Evolutionary conservation across 2,113 vertebrate species (phyloP).

Genomic region (Orcinus orca): DNA sequence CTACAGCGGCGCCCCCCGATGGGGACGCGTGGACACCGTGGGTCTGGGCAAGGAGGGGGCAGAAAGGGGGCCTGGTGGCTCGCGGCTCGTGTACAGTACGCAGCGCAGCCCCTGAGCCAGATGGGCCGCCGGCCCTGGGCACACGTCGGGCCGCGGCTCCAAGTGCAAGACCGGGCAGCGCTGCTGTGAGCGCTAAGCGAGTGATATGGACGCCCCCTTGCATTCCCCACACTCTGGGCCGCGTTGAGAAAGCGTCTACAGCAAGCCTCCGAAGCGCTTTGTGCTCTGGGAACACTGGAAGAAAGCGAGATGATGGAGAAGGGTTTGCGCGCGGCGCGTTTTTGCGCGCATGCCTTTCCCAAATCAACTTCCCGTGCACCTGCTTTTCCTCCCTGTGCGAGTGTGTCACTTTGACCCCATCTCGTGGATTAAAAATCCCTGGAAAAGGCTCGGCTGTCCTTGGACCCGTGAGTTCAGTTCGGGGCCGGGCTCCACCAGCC

Average conservation of each 20-base stretch:
- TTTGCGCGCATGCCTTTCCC: neutral
- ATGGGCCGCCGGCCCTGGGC: neutral
- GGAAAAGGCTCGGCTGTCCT: neutral
- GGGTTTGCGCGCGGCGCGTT: neutral
- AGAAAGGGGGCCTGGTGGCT: neutral
- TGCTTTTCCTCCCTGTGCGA: neutral
- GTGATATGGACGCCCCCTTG: neutral
- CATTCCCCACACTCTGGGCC: neutral
- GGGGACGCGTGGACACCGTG: neutral
- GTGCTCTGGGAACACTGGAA: neutral
- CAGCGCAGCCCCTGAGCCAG: neutral
- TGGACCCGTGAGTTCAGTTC: neutral
- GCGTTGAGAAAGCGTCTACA: neutral
- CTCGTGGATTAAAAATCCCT: slow-evolving; percentile 24
- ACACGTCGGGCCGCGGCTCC: neutral
- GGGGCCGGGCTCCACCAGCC: neutral
- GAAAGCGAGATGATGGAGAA: neutral
- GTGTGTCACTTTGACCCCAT: neutral
- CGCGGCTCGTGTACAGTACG: neutral
- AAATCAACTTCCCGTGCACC: slow-evolving; percentile 48
- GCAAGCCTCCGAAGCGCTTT: neutral
- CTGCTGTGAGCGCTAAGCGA: neutral
- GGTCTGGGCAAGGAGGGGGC: neutral
- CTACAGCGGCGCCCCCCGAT: neutral
- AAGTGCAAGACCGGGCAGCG: neutral